Percentiles rank a stretch among this genome's conserved stretches.
phyloP scores from a whole-genome alignment of 2,888 invertebrate genomes.

The Caenorhabditis zanzibari region DNA sequence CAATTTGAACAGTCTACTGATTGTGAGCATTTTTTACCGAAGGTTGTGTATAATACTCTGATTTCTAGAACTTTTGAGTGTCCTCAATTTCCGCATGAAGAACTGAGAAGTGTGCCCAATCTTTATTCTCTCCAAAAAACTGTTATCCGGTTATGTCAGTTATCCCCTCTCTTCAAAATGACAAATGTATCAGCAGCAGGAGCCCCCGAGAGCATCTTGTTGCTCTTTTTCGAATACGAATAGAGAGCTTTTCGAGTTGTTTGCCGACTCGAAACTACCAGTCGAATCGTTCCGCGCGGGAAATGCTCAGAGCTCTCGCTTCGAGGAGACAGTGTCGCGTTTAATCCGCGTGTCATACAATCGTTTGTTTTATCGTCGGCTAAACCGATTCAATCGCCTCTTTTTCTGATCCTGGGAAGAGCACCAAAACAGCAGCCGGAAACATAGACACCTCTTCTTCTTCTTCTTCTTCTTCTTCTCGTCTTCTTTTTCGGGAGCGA shows the following conservation, averaged over 20 bases:
- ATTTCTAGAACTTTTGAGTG: background rate
- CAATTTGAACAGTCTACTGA: too few species aligned
- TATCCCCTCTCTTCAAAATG: conserved; percentile 40
- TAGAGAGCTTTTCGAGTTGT: conserved; percentile 29
- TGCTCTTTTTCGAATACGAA: conserved; percentile 16
- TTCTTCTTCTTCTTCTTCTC: conserved; percentile 8
- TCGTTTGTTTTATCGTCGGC: conserved; percentile 65
- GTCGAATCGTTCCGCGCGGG: conserved; percentile 48
- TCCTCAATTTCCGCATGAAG: background rate
- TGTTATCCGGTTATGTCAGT: conserved; percentile 28
- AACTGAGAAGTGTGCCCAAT: background rate
- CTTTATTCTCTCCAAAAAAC: conserved; percentile 17
- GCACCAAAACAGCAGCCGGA: conserved; percentile 15
- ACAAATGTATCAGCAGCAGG: conserved; percentile 60
- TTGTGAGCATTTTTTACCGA: too few species aligned
- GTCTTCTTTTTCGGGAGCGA: conserved; percentile 30
- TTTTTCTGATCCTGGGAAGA: conserved; percentile 11
- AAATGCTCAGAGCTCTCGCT: conserved; percentile 52
- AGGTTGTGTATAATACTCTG: too few species aligned
- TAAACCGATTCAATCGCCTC: conserved; percentile 59
- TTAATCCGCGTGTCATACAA: conserved; percentile 69
- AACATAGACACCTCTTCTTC: conserved; percentile 12
- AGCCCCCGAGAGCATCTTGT: conserved; percentile 14
- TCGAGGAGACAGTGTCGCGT: conserved; percentile 46
- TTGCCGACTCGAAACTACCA: conserved; percentile 56